These are phyloP conservation scores for Myrmecobius fasciatus DNA, from an alignment of 2,113 vertebrate genomes.

Conservation along the genomic window DNA sequence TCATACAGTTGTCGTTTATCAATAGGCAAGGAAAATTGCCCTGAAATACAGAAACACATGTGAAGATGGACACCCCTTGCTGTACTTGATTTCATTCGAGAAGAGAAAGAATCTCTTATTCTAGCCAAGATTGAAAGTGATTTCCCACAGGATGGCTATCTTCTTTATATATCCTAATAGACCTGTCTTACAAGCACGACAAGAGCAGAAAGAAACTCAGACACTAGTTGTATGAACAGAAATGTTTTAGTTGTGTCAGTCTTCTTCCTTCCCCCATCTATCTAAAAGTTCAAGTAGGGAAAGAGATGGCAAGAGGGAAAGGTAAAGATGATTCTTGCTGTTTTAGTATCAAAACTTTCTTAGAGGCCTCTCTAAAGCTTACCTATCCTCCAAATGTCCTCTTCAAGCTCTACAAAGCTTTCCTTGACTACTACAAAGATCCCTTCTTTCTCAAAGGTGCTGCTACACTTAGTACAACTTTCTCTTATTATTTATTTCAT, in stretches of 20 bases:
- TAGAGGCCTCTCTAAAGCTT: neutral
- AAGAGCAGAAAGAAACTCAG: neutral
- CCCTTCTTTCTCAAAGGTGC: neutral
- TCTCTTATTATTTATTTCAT: neutral
- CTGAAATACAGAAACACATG: slow-evolving; percentile 78
- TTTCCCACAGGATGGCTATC: neutral
- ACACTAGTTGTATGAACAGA: neutral
- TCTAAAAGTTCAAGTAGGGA: neutral
- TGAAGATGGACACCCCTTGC: neutral
- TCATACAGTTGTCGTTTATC: slow-evolving; percentile 98
- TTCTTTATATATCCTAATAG: neutral
- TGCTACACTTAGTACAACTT: neutral
- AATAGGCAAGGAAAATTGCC: slow-evolving; percentile 97
- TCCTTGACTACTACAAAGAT: neutral
- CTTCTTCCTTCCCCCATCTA: neutral
- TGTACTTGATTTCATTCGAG: neutral
- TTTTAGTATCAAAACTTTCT: neutral
- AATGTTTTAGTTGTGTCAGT: neutral
- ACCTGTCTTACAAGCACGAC: neutral
- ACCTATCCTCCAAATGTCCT: neutral
- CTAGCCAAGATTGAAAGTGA: neutral
- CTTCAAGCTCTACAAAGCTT: neutral
- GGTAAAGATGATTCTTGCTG: neutral
- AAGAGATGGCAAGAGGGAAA: slow-evolving; percentile 15
- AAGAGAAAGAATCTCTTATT: slow-evolving; percentile 3